Evolutionary conservation across 2,888 invertebrate genomes (phyloP).

Genomic region (Meganola albula): DNA sequence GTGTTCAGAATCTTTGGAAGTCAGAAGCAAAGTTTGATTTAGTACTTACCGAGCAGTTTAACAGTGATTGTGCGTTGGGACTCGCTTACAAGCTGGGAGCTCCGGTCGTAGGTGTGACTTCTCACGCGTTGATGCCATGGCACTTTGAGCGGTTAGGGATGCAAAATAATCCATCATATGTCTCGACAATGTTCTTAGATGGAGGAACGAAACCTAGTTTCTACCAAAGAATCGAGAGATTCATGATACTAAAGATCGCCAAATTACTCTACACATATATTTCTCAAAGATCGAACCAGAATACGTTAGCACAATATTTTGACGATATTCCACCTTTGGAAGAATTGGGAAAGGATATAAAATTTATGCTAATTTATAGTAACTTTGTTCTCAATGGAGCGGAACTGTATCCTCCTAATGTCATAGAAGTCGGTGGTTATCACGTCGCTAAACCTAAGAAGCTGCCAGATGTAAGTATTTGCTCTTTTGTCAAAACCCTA

Average conservation of each 20-base stretch:
- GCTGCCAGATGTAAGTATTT: slow-evolving; percentile 57
- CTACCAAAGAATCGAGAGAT: slow-evolving; percentile 59
- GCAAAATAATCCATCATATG: slow-evolving; percentile 74
- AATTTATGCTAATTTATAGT: slow-evolving; percentile 59
- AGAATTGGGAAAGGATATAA: slow-evolving; percentile 35
- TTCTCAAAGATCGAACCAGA: slow-evolving; percentile 34
- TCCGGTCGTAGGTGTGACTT: slow-evolving; percentile 72
- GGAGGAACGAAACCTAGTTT: slow-evolving; percentile 55
- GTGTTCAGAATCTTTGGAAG: slow-evolving; percentile 29
- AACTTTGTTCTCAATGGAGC: slow-evolving; percentile 75
- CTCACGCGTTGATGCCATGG: slow-evolving; percentile 76
- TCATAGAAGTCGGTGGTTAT: slow-evolving; percentile 81
- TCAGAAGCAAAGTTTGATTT: slow-evolving; percentile 67
- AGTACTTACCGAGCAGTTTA: slow-evolving; percentile 74
- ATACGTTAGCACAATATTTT: slow-evolving; percentile 28
- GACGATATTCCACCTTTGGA: slow-evolving; percentile 36
- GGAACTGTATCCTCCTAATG: slow-evolving; percentile 73
- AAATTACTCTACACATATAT: slow-evolving; percentile 30
- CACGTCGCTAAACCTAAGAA: slow-evolving; percentile 67
- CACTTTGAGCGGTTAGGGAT: slow-evolving; percentile 73
- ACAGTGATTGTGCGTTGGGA: slow-evolving; percentile 75
- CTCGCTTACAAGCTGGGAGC: slow-evolving; percentile 69
- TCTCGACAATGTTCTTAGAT: slow-evolving; percentile 71
- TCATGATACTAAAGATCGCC: slow-evolving; percentile 35
- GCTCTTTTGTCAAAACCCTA: background rate